These are phyloP conservation scores for Camponotus pennsylvanicus DNA, from an alignment of 1,140 invertebrate species.

Conservation along the genomic window DNA sequence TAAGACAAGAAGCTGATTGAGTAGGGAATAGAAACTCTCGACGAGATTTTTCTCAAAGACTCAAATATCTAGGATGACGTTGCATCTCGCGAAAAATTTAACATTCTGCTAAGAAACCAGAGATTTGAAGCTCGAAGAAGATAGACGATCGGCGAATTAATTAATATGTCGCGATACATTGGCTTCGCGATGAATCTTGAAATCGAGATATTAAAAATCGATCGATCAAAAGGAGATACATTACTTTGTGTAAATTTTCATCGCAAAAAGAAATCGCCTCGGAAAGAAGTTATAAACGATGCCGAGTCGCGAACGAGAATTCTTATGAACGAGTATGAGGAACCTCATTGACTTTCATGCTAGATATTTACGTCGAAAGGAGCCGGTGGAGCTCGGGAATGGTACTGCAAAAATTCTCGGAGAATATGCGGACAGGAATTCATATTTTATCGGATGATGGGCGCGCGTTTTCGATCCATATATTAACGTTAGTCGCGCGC, in stretches of 20 bases:
- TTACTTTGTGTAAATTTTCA: constrained; percentile 43
- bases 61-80: background rate
- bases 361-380: constrained; percentile 60
- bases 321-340: constrained; percentile 26
- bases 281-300: constrained; percentile 56
- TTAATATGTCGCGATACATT: background rate
- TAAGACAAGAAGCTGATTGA: constrained; percentile 5
- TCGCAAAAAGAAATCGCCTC: background rate
- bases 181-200: too few relatives aligned
- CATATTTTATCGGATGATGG: constrained; percentile 66
- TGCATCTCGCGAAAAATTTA: background rate
- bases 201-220: constrained; percentile 11
- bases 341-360: constrained; percentile 73
- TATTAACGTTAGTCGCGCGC: constrained; percentile 28
- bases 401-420: constrained; percentile 25
- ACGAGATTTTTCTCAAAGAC: background rate
- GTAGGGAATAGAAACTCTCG: background rate
- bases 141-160: constrained; percentile 9
- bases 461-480: constrained; percentile 32
- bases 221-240: constrained; percentile 29
- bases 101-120: background rate
- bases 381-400: constrained; percentile 4
- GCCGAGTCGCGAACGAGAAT: constrained; percentile 33
- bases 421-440: constrained; percentile 56
- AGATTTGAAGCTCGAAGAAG: background rate